These are phyloP conservation scores for Cryptus armator DNA, from an alignment of 2,888 invertebrate genomes.

Conservation along the genomic window DNA sequence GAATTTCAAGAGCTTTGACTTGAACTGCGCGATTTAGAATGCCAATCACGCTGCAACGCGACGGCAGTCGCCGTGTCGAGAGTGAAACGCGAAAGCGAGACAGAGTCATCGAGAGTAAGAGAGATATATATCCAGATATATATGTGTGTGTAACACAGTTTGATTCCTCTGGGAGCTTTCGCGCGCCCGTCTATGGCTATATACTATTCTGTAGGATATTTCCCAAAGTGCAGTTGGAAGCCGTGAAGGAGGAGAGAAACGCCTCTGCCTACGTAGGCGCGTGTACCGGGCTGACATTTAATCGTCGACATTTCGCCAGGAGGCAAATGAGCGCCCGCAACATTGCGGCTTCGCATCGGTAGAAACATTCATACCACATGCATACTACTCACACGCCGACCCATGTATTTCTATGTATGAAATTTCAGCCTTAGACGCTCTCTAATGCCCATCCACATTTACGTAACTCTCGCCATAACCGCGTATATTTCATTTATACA, in stretches of 20 bases:
- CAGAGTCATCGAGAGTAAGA: slow-evolving; percentile 19
- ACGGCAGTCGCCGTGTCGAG: no score
- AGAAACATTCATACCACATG: slow-evolving; percentile 11
- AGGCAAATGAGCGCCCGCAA: slow-evolving; percentile 70
- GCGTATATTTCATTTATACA: slow-evolving; percentile 44
- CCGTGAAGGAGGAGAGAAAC: slow-evolving; percentile 11
- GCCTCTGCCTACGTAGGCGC: slow-evolving; percentile 49
- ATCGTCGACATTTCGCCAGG: slow-evolving; percentile 76
- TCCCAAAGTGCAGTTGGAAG: slow-evolving; percentile 53
- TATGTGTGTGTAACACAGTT: background rate
- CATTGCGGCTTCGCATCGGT: slow-evolving; percentile 41
- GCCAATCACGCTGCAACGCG: slow-evolving; percentile 21
- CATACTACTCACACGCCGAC: slow-evolving; percentile 4
- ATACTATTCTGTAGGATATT: slow-evolving; percentile 49
- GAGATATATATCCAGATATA: background rate
- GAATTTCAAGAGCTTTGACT: no score
- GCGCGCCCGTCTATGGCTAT: background rate
- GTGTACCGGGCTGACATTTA: slow-evolving; percentile 74
- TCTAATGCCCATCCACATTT: slow-evolving; percentile 31
- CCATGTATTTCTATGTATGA: slow-evolving; percentile 9
- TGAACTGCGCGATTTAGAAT: background rate
- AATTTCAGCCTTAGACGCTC: slow-evolving; percentile 1
- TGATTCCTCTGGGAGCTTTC: slow-evolving; percentile 30
- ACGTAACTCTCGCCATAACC: slow-evolving; percentile 34
- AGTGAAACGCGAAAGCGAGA: background rate